These are phyloP conservation scores for Lepeophtheirus nordmannii DNA, from an alignment of 2,888 invertebrate genomes.

Conservation along the genomic window DNA sequence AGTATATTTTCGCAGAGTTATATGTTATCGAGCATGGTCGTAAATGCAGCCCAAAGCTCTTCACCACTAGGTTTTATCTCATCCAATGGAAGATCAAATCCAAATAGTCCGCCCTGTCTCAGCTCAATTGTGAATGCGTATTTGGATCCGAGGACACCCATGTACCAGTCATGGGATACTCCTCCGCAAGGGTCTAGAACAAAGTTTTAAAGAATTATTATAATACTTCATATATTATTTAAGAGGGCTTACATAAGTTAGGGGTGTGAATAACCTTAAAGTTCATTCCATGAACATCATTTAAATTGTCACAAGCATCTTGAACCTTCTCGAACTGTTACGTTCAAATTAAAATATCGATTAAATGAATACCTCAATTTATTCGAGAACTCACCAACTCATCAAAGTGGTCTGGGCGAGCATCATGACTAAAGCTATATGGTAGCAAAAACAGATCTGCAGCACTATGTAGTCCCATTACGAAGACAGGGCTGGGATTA, in stretches of 20 bases:
- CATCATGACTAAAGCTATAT: conserved; percentile 27
- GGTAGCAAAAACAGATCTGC: conserved; percentile 27
- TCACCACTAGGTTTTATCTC: conserved; percentile 56
- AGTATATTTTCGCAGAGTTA: too few relatives aligned
- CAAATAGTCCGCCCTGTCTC: conserved; percentile 51
- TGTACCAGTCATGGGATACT: conserved; percentile 62
- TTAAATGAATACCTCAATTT: neutral
- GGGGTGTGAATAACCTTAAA: conserved; percentile 38
- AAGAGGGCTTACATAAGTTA: conserved; percentile 29
- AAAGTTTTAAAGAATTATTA: neutral
- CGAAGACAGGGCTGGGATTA: conserved; percentile 9
- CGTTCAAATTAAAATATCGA: conserved; percentile 24
- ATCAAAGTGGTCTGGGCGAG: conserved; percentile 26
- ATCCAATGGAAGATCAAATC: conserved; percentile 58
- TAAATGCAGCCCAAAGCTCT: conserved; percentile 62
- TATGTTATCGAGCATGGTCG: conserved; percentile 39
- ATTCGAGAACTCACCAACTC: conserved; percentile 25
- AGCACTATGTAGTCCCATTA: conserved; percentile 7
- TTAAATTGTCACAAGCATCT: conserved; percentile 45
- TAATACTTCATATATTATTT: neutral
- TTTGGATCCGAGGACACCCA: conserved; percentile 53
- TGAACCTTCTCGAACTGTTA: conserved; percentile 40
- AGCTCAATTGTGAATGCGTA: conserved; percentile 60
- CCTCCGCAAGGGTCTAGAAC: conserved; percentile 40
- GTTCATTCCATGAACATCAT: conserved; percentile 47